Conservation (phyloP, 2,888 invertebrate species). For the Colletes collaris region DNA sequence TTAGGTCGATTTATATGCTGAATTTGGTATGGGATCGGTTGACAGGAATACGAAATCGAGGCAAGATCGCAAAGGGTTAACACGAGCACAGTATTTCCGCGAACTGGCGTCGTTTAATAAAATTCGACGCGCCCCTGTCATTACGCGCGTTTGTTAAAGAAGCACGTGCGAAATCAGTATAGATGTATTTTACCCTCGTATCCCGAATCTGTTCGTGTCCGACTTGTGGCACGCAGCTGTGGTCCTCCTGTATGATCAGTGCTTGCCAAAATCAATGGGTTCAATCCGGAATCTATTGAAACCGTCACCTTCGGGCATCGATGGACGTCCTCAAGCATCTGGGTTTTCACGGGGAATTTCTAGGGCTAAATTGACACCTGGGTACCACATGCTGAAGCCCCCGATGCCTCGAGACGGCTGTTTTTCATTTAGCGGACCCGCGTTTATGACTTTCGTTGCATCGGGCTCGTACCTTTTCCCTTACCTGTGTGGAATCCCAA, state of each 20-base stretch:
- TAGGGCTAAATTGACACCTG: slow-evolving; percentile 75
- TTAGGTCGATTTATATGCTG: too few relatives aligned
- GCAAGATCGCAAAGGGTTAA: too few relatives aligned
- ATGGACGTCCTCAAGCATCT: slow-evolving; percentile 69
- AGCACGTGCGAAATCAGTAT: slow-evolving; percentile 28
- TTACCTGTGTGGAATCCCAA: neutral
- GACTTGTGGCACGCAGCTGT: slow-evolving; percentile 70
- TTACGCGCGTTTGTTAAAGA: neutral
- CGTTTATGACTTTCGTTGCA: slow-evolving; percentile 40
- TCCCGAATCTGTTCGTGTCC: slow-evolving; percentile 21
- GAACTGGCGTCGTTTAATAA: too few relatives aligned
- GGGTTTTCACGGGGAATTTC: slow-evolving; percentile 62
- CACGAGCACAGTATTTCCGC: too few relatives aligned
- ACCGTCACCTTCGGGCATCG: slow-evolving; percentile 56
- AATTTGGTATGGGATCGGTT: too few relatives aligned
- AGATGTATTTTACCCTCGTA: slow-evolving; percentile 15
- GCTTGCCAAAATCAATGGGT: slow-evolving; percentile 73
- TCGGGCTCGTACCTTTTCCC: neutral
- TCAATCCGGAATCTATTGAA: slow-evolving; percentile 66
- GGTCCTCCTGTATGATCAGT: slow-evolving; percentile 55
- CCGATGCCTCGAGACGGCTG: slow-evolving; percentile 5
- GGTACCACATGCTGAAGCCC: slow-evolving; percentile 74
- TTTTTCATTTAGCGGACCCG: slow-evolving; percentile 34
- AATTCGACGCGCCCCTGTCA: too few relatives aligned
- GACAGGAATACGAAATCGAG: too few relatives aligned